phyloP scores from a whole-genome alignment of 2,888 invertebrate species.

The Drosophila prolongata region DNA sequence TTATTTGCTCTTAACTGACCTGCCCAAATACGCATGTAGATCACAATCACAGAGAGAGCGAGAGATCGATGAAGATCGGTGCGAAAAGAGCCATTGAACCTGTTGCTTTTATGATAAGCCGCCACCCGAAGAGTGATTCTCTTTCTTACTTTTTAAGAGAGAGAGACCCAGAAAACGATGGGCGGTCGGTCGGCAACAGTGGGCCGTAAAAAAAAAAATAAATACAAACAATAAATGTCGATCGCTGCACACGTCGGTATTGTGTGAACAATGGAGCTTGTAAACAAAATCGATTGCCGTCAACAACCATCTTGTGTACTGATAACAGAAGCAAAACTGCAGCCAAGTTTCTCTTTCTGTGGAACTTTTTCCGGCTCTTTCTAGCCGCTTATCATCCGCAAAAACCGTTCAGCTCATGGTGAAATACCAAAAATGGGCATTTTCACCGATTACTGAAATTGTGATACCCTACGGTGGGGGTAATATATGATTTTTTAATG shows the following conservation, averaged over 20 bases:
- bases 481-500: neutral
- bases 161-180: neutral
- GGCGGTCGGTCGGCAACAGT: constrained; percentile 36
- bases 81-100: constrained; percentile 55
- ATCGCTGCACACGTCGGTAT: constrained; percentile 16
- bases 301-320: constrained; percentile 11
- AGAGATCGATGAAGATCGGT: constrained; percentile 4
- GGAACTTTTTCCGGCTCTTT: neutral
- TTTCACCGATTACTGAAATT: neutral
- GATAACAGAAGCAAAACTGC: constrained; percentile 10
- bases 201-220: constrained; percentile 5
- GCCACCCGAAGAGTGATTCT: constrained; percentile 27
- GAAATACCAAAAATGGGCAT: constrained; percentile 20
- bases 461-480: neutral
- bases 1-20: constrained; percentile 32
- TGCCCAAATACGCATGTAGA: constrained; percentile 27
- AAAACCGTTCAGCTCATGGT: constrained; percentile 9
- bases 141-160: constrained; percentile 8
- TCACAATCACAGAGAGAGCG: constrained; percentile 6
- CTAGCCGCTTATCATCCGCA: neutral
- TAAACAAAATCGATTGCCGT: constrained; percentile 27
- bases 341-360: neutral
- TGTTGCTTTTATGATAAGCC: constrained; percentile 45
- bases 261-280: constrained; percentile 5
- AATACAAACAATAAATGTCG: constrained; percentile 7